A percentile compares a stretch with the other conserved stretches of the same genome.
Conservation (phyloP, 1,140 invertebrate species). For the Listronotus oregonensis region DNA sequence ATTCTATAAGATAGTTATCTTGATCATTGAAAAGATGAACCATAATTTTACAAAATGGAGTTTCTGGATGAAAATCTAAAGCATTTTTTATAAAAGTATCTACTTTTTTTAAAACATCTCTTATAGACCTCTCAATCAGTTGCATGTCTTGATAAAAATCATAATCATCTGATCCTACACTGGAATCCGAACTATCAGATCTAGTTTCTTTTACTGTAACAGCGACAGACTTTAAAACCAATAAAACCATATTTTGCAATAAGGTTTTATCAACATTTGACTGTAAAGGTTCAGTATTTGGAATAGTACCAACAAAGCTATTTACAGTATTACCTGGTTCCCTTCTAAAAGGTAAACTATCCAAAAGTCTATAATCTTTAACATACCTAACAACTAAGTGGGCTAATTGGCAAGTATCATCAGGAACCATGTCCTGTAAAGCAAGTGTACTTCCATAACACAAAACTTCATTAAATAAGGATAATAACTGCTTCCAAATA, state of each 20-base stretch:
- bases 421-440: constrained; percentile 81
- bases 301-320: constrained; percentile 53
- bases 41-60: constrained; percentile 83
- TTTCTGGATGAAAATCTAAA: constrained; percentile 85
- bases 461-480: constrained; percentile 84
- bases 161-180: constrained; percentile 78
- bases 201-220: constrained; percentile 88
- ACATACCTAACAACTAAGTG: constrained; percentile 83
- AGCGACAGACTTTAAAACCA: constrained; percentile 86
- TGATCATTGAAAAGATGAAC: constrained; percentile 88
- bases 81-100: constrained; percentile 81
- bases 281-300: constrained; percentile 41
- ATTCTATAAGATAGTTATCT: constrained; percentile 88
- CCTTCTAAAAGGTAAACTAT: constrained; percentile 65
- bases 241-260: constrained; percentile 80
- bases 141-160: constrained; percentile 89
- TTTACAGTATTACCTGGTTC: constrained; percentile 51
- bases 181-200: constrained; percentile 81
- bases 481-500: constrained; percentile 82
- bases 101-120: constrained; percentile 79
- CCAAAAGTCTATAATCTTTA: constrained; percentile 79
- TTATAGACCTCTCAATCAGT: constrained; percentile 81
- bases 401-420: constrained; percentile 84
- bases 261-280: constrained; percentile 70
- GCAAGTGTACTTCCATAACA: constrained; percentile 89